Evolutionary conservation across 2,113 vertebrate genomes (phyloP).

Genomic region (Epinephelus moara): DNA sequence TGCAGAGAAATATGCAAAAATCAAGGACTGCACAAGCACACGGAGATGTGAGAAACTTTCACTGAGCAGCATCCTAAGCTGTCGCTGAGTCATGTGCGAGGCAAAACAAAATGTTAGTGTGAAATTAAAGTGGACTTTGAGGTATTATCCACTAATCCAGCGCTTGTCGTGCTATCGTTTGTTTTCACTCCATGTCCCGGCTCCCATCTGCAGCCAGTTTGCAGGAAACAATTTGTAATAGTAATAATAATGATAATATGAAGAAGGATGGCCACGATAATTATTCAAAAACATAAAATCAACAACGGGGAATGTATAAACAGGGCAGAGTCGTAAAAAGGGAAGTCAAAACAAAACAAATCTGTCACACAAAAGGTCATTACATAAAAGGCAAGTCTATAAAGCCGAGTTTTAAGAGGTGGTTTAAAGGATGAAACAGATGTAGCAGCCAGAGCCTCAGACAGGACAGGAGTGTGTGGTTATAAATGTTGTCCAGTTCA

Average conservation of each 20-base stretch:
- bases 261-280: not conserved
- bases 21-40: not conserved
- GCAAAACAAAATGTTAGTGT: slow-evolving; percentile 45
- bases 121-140: slow-evolving; percentile 38
- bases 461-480: not conserved
- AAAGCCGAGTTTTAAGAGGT: slow-evolving; percentile 15
- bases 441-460: not conserved
- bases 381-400: not conserved
- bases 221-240: not conserved
- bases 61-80: slow-evolving; percentile 13
- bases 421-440: slow-evolving; percentile 7
- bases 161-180: slow-evolving; percentile 21
- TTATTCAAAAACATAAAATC: slow-evolving; percentile 31
- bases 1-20: slow-evolving; percentile 11
- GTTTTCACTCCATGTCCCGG: slow-evolving; percentile 18
- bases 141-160: slow-evolving; percentile 32
- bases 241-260: not conserved
- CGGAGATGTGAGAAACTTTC: slow-evolving; percentile 29
- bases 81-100: slow-evolving; percentile 50
- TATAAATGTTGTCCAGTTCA: not conserved
- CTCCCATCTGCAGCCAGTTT: slow-evolving; percentile 53
- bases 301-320: not conserved
- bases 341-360: slow-evolving; percentile 25
- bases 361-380: slow-evolving; percentile 23
- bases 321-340: not conserved